Evolutionary conservation across 2,797 vertebrate species (phyloP), one percentile per base, ranked within the genome.

Genomic region (Tangara arthus): DNA sequence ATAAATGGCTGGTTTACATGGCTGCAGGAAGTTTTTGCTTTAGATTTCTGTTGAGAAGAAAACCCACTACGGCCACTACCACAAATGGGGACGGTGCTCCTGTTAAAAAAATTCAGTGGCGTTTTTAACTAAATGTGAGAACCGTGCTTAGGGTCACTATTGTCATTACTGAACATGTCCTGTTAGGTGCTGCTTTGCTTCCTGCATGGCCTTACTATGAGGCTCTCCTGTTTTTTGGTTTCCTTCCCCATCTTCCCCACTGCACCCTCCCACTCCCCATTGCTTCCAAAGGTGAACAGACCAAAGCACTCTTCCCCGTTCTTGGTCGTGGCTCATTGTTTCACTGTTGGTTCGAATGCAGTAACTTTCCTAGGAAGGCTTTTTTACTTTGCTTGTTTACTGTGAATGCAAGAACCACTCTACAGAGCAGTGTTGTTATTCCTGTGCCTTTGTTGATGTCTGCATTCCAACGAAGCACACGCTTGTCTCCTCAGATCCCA

Each of bases 51-150:
- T 59, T 55, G 24, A 39, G 27, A 65, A 69, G 24, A 26, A 65
- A 84, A 52, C 52, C 7, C 2, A 47, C n/a, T 28, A 47, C 7
- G 2, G 47, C n/a, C 32, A 47, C 13, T 6, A 42, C 15, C 7
- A 22, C 8, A 69, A 56, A 46, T 0, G 0, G 9, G 23, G 8
- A 37, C 23, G 1, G 1, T 0, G 2, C 4, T 52, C 14, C 6
- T n/a, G 24, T 50, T 15, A 13, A 69, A 73, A 44, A 65, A 47
- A 12, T 1, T 8, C 0, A 0, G 4, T 71, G 49, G 4, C 19
- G 65, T 89, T 82, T 82, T 50, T 35, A 53, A 27, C 24, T 57
- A 17, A 69, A 16, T 57, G 11, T 32, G 52, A 44, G 37, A 71
- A 15, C 5, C 2, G 6, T 66, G 21, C 56, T 68, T 60, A 28